Evolutionary conservation across 2,888 invertebrate species (phyloP), one percentile per base, ranked within the genome.

Genomic region (Pandemis cinnamomeana): DNA sequence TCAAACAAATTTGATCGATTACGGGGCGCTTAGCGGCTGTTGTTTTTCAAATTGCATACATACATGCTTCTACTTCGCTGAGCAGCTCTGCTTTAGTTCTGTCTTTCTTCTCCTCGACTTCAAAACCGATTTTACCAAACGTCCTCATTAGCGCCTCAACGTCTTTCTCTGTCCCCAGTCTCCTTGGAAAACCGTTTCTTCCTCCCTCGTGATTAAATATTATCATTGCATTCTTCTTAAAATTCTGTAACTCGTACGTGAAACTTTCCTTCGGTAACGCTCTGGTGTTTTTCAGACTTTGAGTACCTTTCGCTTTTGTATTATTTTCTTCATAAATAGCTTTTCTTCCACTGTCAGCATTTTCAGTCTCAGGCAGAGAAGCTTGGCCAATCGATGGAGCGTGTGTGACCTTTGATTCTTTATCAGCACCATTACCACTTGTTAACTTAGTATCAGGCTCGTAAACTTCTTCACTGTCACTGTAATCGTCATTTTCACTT

Each of bases 161-260:
- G 10, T 74, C 74, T 48, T 67, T 74, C 46, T 74, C 71, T 11
- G 74, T 74, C 7, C 74, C 74, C 0, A 67, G 4, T 48, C 74
- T 74, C 62, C 71, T 71, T 11, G 7, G 36, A 55, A 71, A 74
- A 0, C 70, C 74, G 41, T 62, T 67, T 13, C 72, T 42, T 27
- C 71, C 67, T 36, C 71, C 67, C 10, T 36, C 3, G 27, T 77
- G 72, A 46, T 77, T 77, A 53, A 77, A 77, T 15, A 77, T 72
- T 2, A 77, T 73, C 71, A 77, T 71, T 1, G 68, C 71, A 53
- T 77, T 77, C 61, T 75, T 76, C 68, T 77, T 64, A 27, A 77
- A 77, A 41, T 55, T 72, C 8, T 77, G 74, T 20, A 77, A 36
- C 42, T 76, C 67, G 20, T 77, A 77, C 11, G 77, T 75, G 15